A percentile compares a stretch with the other conserved stretches of the same genome.
Conservation (phyloP, 2,888 invertebrate genomes). For the Leptinotarsa haldemani region DNA sequence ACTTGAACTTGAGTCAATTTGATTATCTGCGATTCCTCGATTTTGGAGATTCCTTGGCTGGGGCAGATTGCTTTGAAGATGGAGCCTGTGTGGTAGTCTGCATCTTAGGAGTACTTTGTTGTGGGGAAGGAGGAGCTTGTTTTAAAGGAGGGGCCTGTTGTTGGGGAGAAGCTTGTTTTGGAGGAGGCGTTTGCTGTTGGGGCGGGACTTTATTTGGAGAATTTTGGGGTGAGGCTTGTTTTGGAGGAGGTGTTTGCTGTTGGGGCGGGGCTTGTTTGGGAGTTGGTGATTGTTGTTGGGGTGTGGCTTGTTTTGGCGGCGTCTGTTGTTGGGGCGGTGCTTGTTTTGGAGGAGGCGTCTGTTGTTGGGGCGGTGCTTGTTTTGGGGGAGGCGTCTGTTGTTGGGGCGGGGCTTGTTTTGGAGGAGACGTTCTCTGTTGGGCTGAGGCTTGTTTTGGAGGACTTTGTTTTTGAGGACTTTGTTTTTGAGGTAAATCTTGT, state of each 20-base stretch:
- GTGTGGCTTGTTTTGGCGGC: constrained; percentile 29
- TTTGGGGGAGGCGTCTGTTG: constrained; percentile 40
- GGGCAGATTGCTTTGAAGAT: constrained; percentile 7
- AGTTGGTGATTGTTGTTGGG: constrained; percentile 44
- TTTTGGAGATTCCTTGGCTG: constrained; percentile 26
- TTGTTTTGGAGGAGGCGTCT: constrained; percentile 32
- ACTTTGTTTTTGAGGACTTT: constrained; percentile 42
- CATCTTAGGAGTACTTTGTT: constrained; percentile 24
- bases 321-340: constrained; percentile 48
- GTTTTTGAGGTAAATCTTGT: constrained; percentile 45
- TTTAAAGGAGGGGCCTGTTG: constrained; percentile 30
- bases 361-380: constrained; percentile 36
- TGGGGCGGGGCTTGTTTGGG: constrained; percentile 40
- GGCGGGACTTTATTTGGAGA: constrained; percentile 2
- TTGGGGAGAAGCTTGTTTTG: constrained; percentile 41
- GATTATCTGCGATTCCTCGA: constrained; percentile 2
- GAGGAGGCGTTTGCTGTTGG: constrained; percentile 37
- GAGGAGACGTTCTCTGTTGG: constrained; percentile 42
- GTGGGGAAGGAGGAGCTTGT: constrained; percentile 39
- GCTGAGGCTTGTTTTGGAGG: constrained; percentile 18
- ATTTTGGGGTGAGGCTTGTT: constrained; percentile 46
- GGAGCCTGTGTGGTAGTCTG: neutral
- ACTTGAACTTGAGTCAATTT: neutral
- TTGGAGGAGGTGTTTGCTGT: constrained; percentile 27
- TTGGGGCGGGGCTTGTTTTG: constrained; percentile 40